A percentile compares a stretch with the other conserved stretches of the same genome.
Conservation (phyloP, 1,140 invertebrate species). For the Oedothorax gibbosus region DNA sequence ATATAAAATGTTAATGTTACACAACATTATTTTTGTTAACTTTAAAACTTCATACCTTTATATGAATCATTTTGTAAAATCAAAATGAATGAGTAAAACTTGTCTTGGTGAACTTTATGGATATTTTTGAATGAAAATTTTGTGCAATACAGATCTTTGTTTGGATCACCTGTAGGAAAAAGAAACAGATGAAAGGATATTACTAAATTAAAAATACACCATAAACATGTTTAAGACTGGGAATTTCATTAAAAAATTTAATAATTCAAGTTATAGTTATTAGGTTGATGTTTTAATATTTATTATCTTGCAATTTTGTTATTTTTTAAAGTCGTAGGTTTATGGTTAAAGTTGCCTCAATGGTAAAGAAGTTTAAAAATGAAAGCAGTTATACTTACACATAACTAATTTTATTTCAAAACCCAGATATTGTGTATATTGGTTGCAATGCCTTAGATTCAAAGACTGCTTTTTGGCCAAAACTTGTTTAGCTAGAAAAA, state of each 20-base stretch:
- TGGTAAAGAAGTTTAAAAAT: background rate
- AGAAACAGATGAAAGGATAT: background rate
- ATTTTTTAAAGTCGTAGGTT: background rate
- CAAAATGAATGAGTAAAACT: too few species aligned
- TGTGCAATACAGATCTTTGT: background rate
- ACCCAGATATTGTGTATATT: slow-evolving; percentile 32
- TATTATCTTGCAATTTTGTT: background rate
- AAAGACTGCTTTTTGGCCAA: background rate
- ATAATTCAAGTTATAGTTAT: background rate
- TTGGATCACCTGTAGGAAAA: background rate
- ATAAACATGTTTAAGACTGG: background rate
- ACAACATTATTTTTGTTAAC: too few species aligned
- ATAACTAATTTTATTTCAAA: slow-evolving; percentile 23
- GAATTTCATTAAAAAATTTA: slow-evolving; percentile 2
- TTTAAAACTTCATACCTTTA: too few species aligned
- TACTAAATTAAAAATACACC: background rate
- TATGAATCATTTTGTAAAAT: too few species aligned
- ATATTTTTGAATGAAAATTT: too few species aligned
- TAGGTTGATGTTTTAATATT: slow-evolving; percentile 2
- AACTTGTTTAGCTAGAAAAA: background rate
- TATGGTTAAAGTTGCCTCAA: background rate
- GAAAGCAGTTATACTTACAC: background rate
- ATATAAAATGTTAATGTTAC: too few species aligned
- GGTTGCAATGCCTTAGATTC: background rate
- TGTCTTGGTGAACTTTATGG: too few species aligned